Percentiles rank a stretch among this genome's conserved stretches.
These are phyloP conservation scores for Spatulosminthurus flaviceps DNA, from an alignment of 2,888 invertebrate genomes.

Conservation along the genomic window DNA sequence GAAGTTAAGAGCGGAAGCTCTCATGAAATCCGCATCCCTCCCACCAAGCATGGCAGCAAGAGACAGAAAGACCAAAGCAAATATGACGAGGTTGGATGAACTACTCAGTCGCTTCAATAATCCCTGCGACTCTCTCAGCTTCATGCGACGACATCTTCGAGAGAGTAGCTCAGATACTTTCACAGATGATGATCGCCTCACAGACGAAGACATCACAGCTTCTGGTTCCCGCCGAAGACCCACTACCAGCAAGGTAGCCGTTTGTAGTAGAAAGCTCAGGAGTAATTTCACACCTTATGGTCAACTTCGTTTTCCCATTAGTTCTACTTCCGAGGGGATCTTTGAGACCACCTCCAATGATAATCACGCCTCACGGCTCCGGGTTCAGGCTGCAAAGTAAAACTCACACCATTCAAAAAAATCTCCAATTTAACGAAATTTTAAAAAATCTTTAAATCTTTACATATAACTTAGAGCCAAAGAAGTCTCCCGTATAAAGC, in stretches of 20 bases:
- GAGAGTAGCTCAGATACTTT: conserved; percentile 52
- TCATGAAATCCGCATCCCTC: conserved; percentile 59
- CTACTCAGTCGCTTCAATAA: conserved; percentile 32
- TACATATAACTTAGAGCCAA: conserved; percentile 42
- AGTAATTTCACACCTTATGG: conserved; percentile 57
- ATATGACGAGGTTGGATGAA: conserved; percentile 53
- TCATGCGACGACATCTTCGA: conserved; percentile 20
- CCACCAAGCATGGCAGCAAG: conserved; percentile 62
- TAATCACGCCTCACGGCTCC: conserved; percentile 59
- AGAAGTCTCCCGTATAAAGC: conserved; percentile 51
- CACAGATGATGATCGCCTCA: conserved; percentile 59
- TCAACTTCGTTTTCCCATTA: conserved; percentile 51
- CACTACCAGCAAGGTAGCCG: not conserved
- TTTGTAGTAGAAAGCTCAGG: not conserved
- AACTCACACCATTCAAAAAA: no score
- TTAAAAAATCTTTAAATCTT: not conserved
- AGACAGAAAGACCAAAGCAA: conserved; percentile 44
- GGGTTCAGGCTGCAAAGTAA: conserved; percentile 61
- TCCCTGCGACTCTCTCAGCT: not conserved
- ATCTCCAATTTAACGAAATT: no score
- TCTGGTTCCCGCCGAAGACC: not conserved
- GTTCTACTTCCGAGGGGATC: conserved; percentile 50
- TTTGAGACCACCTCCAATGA: conserved; percentile 63
- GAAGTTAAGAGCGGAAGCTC: conserved; percentile 57
- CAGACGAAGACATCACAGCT: conserved; percentile 51